Base-by-base conservation (phyloP, 2,888 invertebrate genomes). In the Tipula unca region DNA sequence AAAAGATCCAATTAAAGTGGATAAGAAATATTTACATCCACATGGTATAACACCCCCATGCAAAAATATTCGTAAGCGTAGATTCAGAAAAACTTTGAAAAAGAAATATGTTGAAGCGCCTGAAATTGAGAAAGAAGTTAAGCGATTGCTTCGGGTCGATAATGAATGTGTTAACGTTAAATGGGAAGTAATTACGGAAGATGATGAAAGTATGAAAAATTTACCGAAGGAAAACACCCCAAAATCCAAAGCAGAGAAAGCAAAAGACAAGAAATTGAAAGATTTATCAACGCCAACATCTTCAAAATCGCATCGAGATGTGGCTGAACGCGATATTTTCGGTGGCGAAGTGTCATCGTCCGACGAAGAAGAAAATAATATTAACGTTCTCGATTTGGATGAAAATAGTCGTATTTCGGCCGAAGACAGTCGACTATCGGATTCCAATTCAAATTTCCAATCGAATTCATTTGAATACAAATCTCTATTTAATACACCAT, bases 101-200 rank as follows among this genome's bases (percentile, higher is more conserved):
- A 99, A 99, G 90, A 99, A 99, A 91, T 97, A 96, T 91, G 97
- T 97, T 0, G 99, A 99, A 91, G 97, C 98, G 29, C 98, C 99
- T 0, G 99, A 99, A 92, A 98, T 99, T 87, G 99, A 99, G 89
- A 98, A 98, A 90, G 99, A 99, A 92, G 97, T 99, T 0, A 98
- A 98, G 90, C 93, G 98, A 54, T 91, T 99, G 86, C 92, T 99
- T 8, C 92, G 98, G 87, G 95, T 95, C 42, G 99, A 99, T 89
- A 97, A 97, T 89, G 98, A 99, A 90, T 98, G 99, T 0, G 95
- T 95, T 0, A 94, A 94, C 89, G 95, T 97, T 0, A 95, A 95
- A 86, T 98, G 96, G 94, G 97, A 98, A 89, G 94, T 98, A 0
- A 94, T 97, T 25, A 95, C 95, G 88, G 97, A 97, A 90, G 97